Conservation (phyloP, 2,113 vertebrate genomes). For the Semnornis frantzii region DNA sequence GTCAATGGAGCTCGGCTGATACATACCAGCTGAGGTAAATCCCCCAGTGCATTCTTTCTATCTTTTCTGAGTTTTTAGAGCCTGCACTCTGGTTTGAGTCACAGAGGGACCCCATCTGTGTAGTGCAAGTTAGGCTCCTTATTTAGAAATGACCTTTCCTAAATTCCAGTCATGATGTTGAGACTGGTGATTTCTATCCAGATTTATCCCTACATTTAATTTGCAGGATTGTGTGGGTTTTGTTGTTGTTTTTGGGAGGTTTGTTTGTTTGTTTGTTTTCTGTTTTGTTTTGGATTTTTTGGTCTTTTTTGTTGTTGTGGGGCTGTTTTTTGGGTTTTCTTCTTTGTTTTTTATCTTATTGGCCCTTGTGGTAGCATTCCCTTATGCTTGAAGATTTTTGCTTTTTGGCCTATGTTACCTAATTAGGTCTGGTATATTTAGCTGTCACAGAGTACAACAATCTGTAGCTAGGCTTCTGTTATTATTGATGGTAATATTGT, state of each 20-base stretch:
- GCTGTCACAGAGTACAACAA: conserved; percentile 41
- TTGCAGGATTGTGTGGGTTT: not conserved
- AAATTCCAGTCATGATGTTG: not conserved
- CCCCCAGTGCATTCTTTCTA: conserved; percentile 1
- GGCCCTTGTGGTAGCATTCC: not conserved
- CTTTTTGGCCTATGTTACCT: conserved; percentile 53
- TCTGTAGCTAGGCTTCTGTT: conserved; percentile 64
- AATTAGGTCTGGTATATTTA: conserved; percentile 66
- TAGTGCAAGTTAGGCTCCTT: not conserved
- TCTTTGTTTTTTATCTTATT: not conserved
- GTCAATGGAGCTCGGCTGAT: conserved; percentile 61
- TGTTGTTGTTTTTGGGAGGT: not conserved
- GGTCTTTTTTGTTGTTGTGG: too few relatives aligned
- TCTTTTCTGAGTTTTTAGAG: not conserved
- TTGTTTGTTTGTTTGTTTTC: too few relatives aligned
- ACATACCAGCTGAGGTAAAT: conserved; percentile 64
- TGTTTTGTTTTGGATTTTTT: not conserved
- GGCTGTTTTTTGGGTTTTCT: too few relatives aligned
- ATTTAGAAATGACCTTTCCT: conserved; percentile 48
- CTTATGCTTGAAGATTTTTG: conserved; percentile 20
- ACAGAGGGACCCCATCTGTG: conserved; percentile 44
- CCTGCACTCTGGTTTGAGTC: not conserved
- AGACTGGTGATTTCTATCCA: conserved; percentile 8
- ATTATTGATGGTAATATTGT: conserved; percentile 51
- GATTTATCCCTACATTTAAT: not conserved